phyloP scores from a whole-genome alignment of 2,888 invertebrate genomes.

The Polietes domitor region DNA sequence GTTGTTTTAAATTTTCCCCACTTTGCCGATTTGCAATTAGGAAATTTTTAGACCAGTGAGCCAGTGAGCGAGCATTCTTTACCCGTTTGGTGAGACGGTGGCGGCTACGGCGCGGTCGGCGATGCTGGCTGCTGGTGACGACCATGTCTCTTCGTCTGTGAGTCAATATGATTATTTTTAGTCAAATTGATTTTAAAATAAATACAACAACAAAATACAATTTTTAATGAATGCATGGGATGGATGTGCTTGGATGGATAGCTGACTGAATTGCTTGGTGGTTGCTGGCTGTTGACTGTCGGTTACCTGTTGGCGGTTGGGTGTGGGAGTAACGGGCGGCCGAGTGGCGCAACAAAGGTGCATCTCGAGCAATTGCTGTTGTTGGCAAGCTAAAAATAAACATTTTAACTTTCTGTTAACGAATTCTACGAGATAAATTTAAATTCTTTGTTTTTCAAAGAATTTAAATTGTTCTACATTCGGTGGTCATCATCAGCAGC shows the following conservation, averaged over 20 bases:
- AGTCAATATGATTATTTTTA: constrained; percentile 64
- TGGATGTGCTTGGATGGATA: neutral
- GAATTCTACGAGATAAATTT: neutral
- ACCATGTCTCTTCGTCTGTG: constrained; percentile 20
- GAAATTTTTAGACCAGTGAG: constrained; percentile 2
- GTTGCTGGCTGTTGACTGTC: neutral
- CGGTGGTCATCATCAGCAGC: neutral
- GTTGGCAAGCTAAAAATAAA: neutral
- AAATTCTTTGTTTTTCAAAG: neutral
- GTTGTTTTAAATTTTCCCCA: constrained; percentile 5
- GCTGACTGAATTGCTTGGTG: neutral
- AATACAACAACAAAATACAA: constrained; percentile 19
- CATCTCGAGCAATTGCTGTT: neutral
- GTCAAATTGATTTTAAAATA: constrained; percentile 55
- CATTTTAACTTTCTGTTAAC: neutral
- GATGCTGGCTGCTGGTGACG: neutral
- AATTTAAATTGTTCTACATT: constrained; percentile 11
- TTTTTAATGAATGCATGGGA: neutral
- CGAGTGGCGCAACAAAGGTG: neutral
- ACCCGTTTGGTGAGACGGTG: neutral
- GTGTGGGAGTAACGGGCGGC: neutral
- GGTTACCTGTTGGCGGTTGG: neutral
- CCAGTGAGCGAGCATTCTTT: neutral
- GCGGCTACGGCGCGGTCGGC: neutral
- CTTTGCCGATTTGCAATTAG: neutral